A percentile compares a stretch with the other conserved stretches of the same genome.
Evolutionary conservation across 2,797 vertebrate genomes (phyloP).

Genomic region (Zenarchopterus dispar): DNA sequence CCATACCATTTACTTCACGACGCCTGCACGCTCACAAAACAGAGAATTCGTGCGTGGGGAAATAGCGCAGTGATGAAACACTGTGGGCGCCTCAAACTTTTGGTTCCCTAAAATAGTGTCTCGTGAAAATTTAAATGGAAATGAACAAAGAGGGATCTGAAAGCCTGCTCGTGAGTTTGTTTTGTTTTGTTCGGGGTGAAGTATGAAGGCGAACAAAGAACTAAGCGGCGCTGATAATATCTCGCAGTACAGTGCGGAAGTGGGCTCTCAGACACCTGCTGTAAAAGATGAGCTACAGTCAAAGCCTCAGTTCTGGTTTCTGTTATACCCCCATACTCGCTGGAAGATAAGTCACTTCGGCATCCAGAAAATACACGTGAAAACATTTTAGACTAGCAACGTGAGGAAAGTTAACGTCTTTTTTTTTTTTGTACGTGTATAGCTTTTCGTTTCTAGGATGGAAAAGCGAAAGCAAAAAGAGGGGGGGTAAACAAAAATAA

Average conservation of each 20-base stretch:
- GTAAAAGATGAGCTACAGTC: constrained; percentile 42
- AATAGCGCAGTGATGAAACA: constrained; percentile 14
- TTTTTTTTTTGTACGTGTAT: constrained; percentile 16
- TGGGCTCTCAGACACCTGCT: constrained; percentile 68
- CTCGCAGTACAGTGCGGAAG: constrained; percentile 60
- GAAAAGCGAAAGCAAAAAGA: constrained; percentile 15
- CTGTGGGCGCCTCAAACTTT: neutral
- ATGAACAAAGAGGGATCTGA: neutral
- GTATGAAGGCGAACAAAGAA: neutral
- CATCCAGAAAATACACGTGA: neutral
- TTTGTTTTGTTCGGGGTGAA: neutral
- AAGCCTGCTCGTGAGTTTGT: neutral
- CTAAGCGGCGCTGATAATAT: neutral
- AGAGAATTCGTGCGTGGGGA: constrained; percentile 8
- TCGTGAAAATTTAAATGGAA: neutral
- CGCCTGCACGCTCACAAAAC: neutral
- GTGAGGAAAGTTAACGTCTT: constrained; percentile 9
- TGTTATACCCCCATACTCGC: neutral
- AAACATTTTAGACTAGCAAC: neutral
- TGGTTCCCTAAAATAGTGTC: constrained; percentile 31
- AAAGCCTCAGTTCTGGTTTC: constrained; percentile 5
- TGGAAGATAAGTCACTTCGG: too few relatives aligned
- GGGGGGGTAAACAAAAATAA: too few relatives aligned
- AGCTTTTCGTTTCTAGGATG: constrained; percentile 19
- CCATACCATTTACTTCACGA: neutral